Percentiles rank a stretch among this genome's conserved stretches.
Conservation (phyloP, 2,888 invertebrate species). For the Isotomurus palustris region DNA sequence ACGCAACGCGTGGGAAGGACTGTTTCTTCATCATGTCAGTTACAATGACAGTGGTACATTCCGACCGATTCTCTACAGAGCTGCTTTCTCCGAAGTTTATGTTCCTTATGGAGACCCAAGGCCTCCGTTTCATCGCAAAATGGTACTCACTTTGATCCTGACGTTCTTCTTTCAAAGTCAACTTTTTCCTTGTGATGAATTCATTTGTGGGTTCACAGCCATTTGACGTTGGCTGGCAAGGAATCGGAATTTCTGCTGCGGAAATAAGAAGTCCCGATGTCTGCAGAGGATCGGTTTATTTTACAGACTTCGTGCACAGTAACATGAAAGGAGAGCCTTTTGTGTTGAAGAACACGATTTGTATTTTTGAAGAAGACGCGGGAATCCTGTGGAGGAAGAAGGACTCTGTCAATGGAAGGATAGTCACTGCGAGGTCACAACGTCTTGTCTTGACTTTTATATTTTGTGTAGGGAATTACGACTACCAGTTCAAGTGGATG, state of each 20-base stretch:
- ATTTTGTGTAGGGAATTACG: conserved; percentile 7
- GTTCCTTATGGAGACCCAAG: conserved; percentile 14
- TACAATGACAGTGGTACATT: conserved; percentile 8
- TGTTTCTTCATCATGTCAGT: conserved; percentile 4
- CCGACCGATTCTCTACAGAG: conserved; percentile 2
- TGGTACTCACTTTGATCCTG: neutral
- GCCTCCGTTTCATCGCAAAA: conserved; percentile 5
- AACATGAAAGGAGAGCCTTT: neutral
- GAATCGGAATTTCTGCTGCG: neutral
- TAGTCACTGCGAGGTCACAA: neutral
- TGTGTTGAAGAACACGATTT: conserved; percentile 1
- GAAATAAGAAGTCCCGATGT: neutral
- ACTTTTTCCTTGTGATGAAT: too few species aligned
- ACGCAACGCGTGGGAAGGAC: conserved; percentile 3
- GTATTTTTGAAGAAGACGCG: conserved; percentile 15
- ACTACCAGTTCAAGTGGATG: conserved; percentile 16
- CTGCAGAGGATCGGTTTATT: neutral
- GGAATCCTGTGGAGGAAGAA: conserved; percentile 15
- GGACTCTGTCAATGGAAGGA: neutral
- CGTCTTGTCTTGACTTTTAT: conserved; percentile 6
- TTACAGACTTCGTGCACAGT: neutral
- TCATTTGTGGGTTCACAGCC: too few species aligned
- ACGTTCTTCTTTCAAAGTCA: too few species aligned
- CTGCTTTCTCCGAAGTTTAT: conserved; percentile 3
- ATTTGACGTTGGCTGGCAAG: neutral